These are phyloP conservation scores for Aphelinus certus DNA, from an alignment of 1,140 invertebrate genomes.

Conservation along the genomic window DNA sequence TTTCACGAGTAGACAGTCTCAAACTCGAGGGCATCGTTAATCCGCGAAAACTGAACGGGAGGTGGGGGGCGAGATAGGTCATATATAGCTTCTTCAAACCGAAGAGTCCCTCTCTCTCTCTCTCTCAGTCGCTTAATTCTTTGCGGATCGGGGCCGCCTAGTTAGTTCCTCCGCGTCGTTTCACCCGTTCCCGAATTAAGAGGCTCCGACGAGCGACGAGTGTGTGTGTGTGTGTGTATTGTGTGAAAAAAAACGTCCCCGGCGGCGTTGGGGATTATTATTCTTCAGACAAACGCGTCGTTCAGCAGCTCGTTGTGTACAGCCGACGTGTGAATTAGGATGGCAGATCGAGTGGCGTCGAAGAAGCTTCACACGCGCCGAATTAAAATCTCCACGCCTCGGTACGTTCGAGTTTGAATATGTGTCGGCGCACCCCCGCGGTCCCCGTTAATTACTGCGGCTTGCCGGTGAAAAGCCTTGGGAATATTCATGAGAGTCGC, in stretches of 20 bases:
- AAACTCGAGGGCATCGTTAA: conserved; percentile 21
- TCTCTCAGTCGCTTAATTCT: conserved; percentile 14
- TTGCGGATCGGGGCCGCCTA: conserved; percentile 12
- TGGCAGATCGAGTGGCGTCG: too few relatives aligned
- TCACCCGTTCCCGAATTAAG: not conserved
- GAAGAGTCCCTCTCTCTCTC: conserved; percentile 23
- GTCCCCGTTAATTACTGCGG: too few relatives aligned
- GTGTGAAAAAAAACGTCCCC: not conserved
- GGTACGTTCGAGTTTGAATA: too few relatives aligned
- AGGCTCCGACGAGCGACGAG: not conserved
- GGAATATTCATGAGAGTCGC: too few relatives aligned
- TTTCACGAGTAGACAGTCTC: not conserved
- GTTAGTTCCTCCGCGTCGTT: conserved; percentile 20
- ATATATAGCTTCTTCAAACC: not conserved
- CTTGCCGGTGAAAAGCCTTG: too few relatives aligned
- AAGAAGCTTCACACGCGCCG: too few relatives aligned
- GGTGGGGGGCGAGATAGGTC: not conserved
- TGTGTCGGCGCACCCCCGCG: too few relatives aligned
- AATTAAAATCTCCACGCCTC: too few relatives aligned
- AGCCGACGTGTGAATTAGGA: too few relatives aligned
- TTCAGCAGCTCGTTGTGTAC: too few relatives aligned
- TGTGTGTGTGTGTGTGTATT: not conserved
- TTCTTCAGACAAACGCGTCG: too few relatives aligned
- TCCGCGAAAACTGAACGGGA: conserved; percentile 4
- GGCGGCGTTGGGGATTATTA: too few relatives aligned